Percentiles rank a stretch among this genome's conserved stretches.
phyloP scores from a whole-genome alignment of 2,113 vertebrate genomes.

The Xyrauchen texanus region DNA sequence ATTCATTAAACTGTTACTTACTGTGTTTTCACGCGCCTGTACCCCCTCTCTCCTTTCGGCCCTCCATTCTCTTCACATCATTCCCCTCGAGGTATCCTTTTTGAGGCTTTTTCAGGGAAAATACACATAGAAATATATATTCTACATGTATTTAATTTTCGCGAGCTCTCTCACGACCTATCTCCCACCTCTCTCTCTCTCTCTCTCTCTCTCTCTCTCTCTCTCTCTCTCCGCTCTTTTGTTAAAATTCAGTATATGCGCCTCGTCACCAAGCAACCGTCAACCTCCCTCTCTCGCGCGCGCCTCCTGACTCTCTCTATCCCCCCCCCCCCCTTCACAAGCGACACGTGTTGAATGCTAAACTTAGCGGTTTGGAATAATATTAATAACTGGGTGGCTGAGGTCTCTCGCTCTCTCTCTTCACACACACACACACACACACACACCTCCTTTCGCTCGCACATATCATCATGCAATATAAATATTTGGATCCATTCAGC shows the following conservation, averaged over 20 bases:
- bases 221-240: constrained; percentile 79
- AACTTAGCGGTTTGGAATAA: constrained; percentile 81
- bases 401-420: constrained; percentile 53
- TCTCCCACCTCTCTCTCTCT: constrained; percentile 45
- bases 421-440: constrained; percentile 48
- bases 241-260: constrained; percentile 87
- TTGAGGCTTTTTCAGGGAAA: constrained; percentile 69
- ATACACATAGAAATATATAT: constrained; percentile 76
- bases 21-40: constrained; percentile 78
- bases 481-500: constrained; percentile 81
- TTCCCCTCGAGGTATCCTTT: constrained; percentile 79
- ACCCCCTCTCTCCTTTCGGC: constrained; percentile 78
- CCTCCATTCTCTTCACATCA: constrained; percentile 80
- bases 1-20: constrained; percentile 73
- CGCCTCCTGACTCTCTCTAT: constrained; percentile 41
- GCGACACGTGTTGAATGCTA: constrained; percentile 87
- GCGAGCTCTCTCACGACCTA: constrained; percentile 66
- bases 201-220: constrained; percentile 65
- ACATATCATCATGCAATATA: constrained; percentile 80
- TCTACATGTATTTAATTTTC: constrained; percentile 82
- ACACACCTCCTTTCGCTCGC: constrained; percentile 57
- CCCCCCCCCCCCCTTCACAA: constrained; percentile 70
- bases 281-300: constrained; percentile 65
- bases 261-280: constrained; percentile 82
- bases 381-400: constrained; percentile 77